These are phyloP conservation scores for Mormoops blainvillei DNA, from an alignment of 2,113 vertebrate genomes.

Conservation along the genomic window DNA sequence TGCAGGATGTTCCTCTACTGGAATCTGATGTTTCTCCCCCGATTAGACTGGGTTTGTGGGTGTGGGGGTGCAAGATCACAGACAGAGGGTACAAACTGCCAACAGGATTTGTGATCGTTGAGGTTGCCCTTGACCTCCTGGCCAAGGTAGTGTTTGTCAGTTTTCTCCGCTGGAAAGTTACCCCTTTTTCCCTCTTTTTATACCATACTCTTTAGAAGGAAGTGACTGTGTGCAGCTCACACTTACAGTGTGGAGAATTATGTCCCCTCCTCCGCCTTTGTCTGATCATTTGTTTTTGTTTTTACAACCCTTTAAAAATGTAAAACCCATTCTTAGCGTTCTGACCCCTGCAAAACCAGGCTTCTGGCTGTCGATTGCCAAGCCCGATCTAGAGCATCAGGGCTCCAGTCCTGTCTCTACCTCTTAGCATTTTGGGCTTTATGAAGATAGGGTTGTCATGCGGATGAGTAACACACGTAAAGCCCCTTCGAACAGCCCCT, in stretches of 20 bases:
- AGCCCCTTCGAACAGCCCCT: not conserved
- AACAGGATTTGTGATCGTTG: not conserved
- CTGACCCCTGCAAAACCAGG: not conserved
- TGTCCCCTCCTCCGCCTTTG: not conserved
- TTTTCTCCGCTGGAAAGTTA: not conserved
- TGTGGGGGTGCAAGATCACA: not conserved
- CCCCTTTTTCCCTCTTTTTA: not conserved
- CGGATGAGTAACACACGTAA: not conserved
- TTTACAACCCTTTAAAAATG: not conserved
- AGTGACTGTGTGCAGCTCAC: not conserved
- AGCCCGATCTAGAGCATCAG: not conserved
- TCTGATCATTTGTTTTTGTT: not conserved
- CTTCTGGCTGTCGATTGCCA: not conserved
- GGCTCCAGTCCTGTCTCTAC: not conserved
- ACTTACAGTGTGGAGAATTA: not conserved
- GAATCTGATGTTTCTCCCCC: not conserved
- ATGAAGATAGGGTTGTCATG: not conserved
- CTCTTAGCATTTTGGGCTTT: not conserved
- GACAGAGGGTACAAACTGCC: not conserved
- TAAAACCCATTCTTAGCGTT: not conserved
- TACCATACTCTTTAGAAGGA: not conserved
- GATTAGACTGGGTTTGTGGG: not conserved
- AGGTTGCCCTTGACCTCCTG: not conserved
- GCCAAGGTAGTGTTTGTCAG: not conserved
- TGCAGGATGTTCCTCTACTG: not conserved